These are phyloP conservation scores for Dreissena rostriformis DNA, from an alignment of 1,140 invertebrate species.

Conservation along the genomic window DNA sequence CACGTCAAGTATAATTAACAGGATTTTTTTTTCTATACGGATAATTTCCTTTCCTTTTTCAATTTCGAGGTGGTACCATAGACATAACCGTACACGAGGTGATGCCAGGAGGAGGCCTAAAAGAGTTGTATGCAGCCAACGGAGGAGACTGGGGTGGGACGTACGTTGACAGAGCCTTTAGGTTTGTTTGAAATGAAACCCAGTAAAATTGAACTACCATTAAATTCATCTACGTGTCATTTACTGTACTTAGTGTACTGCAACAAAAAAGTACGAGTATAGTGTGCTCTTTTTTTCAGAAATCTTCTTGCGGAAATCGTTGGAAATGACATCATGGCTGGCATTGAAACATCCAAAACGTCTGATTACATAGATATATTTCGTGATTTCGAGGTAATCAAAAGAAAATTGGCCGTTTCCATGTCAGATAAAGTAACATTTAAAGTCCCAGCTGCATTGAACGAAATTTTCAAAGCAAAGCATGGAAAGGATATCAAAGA, in stretches of 20 bases:
- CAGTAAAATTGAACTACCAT: too few relatives aligned
- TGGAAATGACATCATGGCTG: constrained; percentile 49
- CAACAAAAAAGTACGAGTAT: not conserved
- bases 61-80: constrained; percentile 32
- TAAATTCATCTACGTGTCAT: too few relatives aligned
- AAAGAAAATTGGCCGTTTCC: constrained; percentile 32
- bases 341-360: constrained; percentile 15
- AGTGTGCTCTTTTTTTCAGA: not conserved
- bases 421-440: constrained; percentile 18
- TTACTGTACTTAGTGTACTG: too few relatives aligned
- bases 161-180: constrained; percentile 46
- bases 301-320: constrained; percentile 38
- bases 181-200: not conserved
- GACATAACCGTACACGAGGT: constrained; percentile 46
- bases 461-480: constrained; percentile 22
- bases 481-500: constrained; percentile 21
- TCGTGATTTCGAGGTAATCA: constrained; percentile 57
- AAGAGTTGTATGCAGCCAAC: constrained; percentile 47
- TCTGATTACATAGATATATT: constrained; percentile 45
- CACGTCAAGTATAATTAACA: not conserved
- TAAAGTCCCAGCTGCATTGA: constrained; percentile 22
- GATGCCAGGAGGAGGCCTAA: not conserved
- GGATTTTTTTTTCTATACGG: not conserved
- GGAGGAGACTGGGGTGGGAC: constrained; percentile 49
- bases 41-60: not conserved